Evolutionary conservation across 2,113 vertebrate species (phyloP).

Genomic region (Leiothrix lutea): DNA sequence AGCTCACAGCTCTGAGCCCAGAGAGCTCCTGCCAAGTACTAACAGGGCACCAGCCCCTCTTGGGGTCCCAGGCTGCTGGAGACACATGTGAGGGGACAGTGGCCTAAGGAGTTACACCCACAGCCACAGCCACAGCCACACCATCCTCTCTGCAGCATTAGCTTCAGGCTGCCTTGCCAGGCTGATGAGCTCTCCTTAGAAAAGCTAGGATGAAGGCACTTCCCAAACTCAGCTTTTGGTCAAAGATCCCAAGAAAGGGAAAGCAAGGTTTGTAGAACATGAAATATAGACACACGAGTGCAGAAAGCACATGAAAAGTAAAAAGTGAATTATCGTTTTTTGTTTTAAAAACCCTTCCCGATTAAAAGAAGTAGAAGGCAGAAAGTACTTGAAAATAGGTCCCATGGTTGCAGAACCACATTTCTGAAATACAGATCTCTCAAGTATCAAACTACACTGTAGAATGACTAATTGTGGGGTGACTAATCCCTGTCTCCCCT

Average conservation of each 20-base stretch:
- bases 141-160: background rate
- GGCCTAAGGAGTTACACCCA: fast-evolving
- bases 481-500: conserved; percentile 47
- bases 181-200: background rate
- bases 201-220: background rate
- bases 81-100: fast-evolving
- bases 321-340: background rate
- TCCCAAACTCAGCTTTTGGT: background rate
- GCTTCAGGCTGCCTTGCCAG: background rate
- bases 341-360: background rate
- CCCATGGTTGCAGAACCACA: background rate
- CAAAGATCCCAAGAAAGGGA: background rate
- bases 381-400: conserved; percentile 7
- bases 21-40: background rate
- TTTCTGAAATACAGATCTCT: conserved; percentile 44
- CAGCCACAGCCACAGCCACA: too few relatives aligned
- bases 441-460: background rate
- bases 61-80: background rate
- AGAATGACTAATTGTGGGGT: conserved; percentile 54
- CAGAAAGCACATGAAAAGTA: background rate
- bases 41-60: fast-evolving
- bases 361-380: background rate
- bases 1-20: background rate
- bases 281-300: background rate
- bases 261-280: background rate